phyloP scores from a whole-genome alignment of 2,113 vertebrate genomes.

The Plecotus auritus region DNA sequence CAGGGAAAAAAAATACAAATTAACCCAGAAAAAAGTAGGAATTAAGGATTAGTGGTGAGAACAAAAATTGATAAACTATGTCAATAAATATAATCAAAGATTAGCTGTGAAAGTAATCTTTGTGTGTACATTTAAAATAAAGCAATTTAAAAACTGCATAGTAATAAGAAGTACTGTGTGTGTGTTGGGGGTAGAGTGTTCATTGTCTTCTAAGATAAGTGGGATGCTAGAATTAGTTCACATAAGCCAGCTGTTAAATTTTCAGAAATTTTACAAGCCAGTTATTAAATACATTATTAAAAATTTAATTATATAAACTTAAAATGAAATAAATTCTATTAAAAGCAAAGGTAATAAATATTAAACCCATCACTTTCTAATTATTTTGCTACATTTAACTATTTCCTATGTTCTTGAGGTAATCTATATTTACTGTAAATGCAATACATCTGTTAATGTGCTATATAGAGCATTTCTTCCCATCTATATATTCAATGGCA shows the following conservation, averaged over 20 bases:
- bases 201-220: background rate
- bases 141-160: background rate
- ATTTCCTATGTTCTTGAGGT: background rate
- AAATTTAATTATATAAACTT: background rate
- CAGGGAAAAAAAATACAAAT: background rate
- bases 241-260: background rate
- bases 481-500: background rate
- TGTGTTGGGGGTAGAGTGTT: rapidly evolving
- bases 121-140: background rate
- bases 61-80: background rate
- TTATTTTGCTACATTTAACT: background rate
- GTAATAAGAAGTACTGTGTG: background rate
- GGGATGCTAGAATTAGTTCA: background rate
- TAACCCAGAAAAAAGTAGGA: background rate
- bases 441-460: background rate
- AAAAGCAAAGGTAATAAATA: background rate
- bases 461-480: background rate
- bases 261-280: background rate
- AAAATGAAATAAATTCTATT: background rate
- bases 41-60: background rate
- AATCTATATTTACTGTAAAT: background rate
- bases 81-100: background rate
- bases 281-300: constrained; percentile 21
- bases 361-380: background rate
- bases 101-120: background rate